These are phyloP conservation scores for Coecobrya sp. DNA, from an alignment of 2,888 invertebrate genomes.

Conservation along the genomic window DNA sequence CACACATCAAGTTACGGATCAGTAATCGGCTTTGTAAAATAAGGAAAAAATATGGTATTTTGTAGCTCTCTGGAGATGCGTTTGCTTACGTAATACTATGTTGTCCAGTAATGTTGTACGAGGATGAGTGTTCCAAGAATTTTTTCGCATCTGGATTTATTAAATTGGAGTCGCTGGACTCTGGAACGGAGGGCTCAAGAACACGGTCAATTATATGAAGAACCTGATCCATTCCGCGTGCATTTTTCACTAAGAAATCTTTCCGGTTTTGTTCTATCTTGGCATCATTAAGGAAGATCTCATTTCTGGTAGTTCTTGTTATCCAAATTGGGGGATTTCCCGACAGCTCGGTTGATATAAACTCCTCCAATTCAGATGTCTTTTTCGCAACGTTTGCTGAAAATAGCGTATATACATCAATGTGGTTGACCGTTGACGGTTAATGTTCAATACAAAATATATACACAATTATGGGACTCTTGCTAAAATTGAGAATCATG, in stretches of 20 bases:
- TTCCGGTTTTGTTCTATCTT: slow-evolving; percentile 89
- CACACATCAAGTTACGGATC: too few relatives aligned
- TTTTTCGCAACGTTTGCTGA: slow-evolving; percentile 93
- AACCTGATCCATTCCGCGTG: slow-evolving; percentile 91
- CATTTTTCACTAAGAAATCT: slow-evolving; percentile 90
- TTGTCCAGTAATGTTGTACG: slow-evolving; percentile 83
- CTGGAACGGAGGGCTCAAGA: slow-evolving; percentile 91
- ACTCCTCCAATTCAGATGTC: slow-evolving; percentile 89
- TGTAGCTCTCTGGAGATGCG: not conserved
- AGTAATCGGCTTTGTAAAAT: too few relatives aligned
- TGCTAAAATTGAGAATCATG: not conserved
- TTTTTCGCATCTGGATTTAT: slow-evolving; percentile 94
- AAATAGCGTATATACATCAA: slow-evolving; percentile 83
- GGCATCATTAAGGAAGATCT: slow-evolving; percentile 96
- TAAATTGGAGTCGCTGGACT: slow-evolving; percentile 89
- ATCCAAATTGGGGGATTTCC: slow-evolving; percentile 96
- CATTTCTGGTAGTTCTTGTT: slow-evolving; percentile 90
- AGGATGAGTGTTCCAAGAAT: slow-evolving; percentile 87
- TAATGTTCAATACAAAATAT: too few relatives aligned
- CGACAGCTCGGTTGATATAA: slow-evolving; percentile 93
- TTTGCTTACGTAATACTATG: slow-evolving; percentile 83
- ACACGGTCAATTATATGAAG: slow-evolving; percentile 91
- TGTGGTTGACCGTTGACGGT: too few relatives aligned
- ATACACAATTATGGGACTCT: not conserved
- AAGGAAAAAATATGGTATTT: not conserved